phyloP scores from a whole-genome alignment of 2,113 vertebrate species.

The Toxotes chatareus region DNA sequence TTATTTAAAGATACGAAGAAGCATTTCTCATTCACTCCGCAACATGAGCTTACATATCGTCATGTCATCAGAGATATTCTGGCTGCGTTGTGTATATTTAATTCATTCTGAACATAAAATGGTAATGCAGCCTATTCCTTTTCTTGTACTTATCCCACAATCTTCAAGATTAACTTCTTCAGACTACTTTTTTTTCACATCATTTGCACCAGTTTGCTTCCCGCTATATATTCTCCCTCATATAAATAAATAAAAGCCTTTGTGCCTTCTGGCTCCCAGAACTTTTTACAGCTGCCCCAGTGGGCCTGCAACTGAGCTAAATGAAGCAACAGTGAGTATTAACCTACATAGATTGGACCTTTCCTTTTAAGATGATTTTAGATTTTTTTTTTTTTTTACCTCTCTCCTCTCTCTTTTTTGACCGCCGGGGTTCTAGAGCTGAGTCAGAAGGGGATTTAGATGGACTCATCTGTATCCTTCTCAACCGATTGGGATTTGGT shows the following conservation, averaged over 20 bases:
- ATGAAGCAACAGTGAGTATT: constrained; percentile 78
- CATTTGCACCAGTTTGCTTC: constrained; percentile 75
- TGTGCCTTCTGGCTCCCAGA: constrained; percentile 75
- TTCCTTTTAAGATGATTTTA: constrained; percentile 77
- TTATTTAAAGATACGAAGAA: constrained; percentile 42
- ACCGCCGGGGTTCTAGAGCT: constrained; percentile 70
- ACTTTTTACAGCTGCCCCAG: constrained; percentile 68
- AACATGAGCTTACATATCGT: constrained; percentile 65
- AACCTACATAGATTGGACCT: constrained; percentile 79
- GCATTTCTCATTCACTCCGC: constrained; percentile 63
- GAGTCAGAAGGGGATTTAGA: constrained; percentile 79
- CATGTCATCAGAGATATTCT: constrained; percentile 66
- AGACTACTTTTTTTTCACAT: constrained; percentile 54
- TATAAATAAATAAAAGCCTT: constrained; percentile 80
- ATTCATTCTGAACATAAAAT: constrained; percentile 73
- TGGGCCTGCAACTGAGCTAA: constrained; percentile 73
- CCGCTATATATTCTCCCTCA: constrained; percentile 66
- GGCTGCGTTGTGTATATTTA: constrained; percentile 63
- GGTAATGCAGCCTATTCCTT: constrained; percentile 60
- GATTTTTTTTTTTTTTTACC: constrained; percentile 36
- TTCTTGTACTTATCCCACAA: constrained; percentile 55
- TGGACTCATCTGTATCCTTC: constrained; percentile 83
- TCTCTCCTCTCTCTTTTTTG: constrained; percentile 36
- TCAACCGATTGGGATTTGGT: constrained; percentile 80
- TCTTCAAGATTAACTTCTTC: constrained; percentile 54